Conservation (phyloP, 2,113 vertebrate genomes). For the Petroica traversi region DNA sequence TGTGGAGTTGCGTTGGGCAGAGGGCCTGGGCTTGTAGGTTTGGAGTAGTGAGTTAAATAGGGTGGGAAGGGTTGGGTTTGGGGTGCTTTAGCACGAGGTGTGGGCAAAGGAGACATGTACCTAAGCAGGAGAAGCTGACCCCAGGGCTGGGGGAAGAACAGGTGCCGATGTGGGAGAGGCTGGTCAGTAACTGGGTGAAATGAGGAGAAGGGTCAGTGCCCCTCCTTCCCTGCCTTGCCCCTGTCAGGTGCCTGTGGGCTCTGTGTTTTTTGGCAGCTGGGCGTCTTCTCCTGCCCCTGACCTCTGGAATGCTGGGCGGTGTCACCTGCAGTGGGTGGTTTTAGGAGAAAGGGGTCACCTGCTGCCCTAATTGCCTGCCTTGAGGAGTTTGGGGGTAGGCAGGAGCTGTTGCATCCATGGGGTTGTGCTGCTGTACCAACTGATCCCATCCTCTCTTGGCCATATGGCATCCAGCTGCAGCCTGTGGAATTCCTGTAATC, state of each 20-base stretch:
- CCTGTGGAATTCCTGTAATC: not conserved
- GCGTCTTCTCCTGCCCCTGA: not conserved
- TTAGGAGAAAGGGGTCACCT: not conserved
- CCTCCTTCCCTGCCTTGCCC: not conserved
- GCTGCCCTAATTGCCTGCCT: not conserved
- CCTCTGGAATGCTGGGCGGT: not conserved
- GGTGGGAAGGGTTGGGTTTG: not conserved
- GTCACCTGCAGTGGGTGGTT: not conserved
- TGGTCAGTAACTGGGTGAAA: not conserved
- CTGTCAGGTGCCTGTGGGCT: not conserved
- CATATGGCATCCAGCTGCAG: accelerated
- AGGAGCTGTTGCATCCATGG: not conserved
- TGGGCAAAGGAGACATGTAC: accelerated
- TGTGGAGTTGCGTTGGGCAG: not conserved
- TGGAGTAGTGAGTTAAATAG: not conserved
- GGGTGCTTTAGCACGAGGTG: not conserved
- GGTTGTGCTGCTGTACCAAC: accelerated
- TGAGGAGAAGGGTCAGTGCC: not conserved
- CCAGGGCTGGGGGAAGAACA: accelerated
- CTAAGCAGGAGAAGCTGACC: not conserved
- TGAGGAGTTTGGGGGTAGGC: not conserved
- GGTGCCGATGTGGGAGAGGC: not conserved
- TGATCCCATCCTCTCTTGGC: not conserved
- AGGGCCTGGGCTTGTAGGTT: not conserved
- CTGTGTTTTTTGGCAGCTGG: conserved; percentile 1